Evolutionary conservation across 2,797 vertebrate species (phyloP), one percentile per base, ranked within the genome.

Genomic region (Enteromius radiatus): DNA sequence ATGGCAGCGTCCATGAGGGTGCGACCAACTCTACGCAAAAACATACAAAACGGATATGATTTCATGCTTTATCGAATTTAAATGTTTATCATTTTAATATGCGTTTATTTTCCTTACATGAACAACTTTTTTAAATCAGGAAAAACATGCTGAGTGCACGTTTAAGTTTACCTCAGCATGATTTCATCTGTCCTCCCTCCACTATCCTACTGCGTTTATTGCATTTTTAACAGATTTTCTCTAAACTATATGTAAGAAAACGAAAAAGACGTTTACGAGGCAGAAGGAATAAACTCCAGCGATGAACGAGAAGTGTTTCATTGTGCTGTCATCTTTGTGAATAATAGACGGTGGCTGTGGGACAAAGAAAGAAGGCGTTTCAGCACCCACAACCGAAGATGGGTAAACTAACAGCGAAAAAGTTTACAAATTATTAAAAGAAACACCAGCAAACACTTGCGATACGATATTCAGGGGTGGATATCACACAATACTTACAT

Each of bases 291-390:
- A 28, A 45, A 84, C 54, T 28, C 54, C 63, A 38, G 49, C 69
- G 67, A 78, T 78, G 71, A 84, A 74, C 31, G 64, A 45, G 17
- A 61, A 21, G 21, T 7, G 38, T 54, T 59, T 82, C 63, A 64
- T 15, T 38, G 64, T 59, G 76, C 70, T 67, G 52, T 85, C 73
- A 83, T 82, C 83, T 82, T 84, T 83, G 84, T 87, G 80, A 84
- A 71, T 83, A 54, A 80, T 80, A 77, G 65, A 59, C 73, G 70
- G 77, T 49, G 81, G 68, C 74, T 21, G 56, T 38, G 67, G 84
- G 81, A 87, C 86, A 87, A 87, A 85, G 84, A 84, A 82, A 56
- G 76, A 43, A 78, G 81, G 63, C 49, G 75, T 73, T 68, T 71
- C 78, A 68, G 78, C 59, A 78, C 36, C 52, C 61, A 41, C 56